Base-by-base conservation (phyloP, 2,888 invertebrate species). In the Spicauda simplicius region DNA sequence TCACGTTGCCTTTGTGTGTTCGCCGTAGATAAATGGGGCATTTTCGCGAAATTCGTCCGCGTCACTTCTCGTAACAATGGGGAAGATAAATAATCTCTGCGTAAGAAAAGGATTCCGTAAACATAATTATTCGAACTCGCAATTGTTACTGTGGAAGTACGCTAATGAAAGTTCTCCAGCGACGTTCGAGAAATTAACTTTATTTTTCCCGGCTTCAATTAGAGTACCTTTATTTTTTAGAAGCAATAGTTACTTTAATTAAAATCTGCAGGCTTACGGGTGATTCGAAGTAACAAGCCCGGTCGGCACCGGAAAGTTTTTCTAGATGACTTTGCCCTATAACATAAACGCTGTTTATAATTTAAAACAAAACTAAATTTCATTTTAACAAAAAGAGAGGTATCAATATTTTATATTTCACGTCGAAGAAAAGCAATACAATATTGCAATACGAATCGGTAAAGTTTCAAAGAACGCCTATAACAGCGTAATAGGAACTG, bases 41-140 rank as follows among this genome's bases (percentile, higher is more conserved):
- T 91, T 90, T 90, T 91, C 89, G 86, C 85, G 86, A 90, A 91
- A 93, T 91, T 90, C 91, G 87, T 91, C 90, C 87, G 84, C 88
- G 91, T 91, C 91, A 90, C 87, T 88, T 88, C 88, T 86, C 81
- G 80, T 87, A 88, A 93, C 91, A 91, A 92, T 90, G 79, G 88
- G 75, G 83, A 88, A 90, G 90, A 93, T 91, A 92, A 93, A 92
- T 90, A 91, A 90, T 90, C 88, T 86, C 84, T 83, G 87, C 85
- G 88, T 89, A 90, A 90, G 91, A 91, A 93, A 93, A 91, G 91
- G 91, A 91, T 92, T 91, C 86, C 85, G 89, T 89, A 88, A 91
- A 91, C 88, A 90, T 90, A 91, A 93, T 93, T 93, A 91, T 92
- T 91, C 89, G 87, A 90, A 88, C 88, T 89, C 86, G 86, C 88